Evolutionary conservation across 2,888 invertebrate genomes (phyloP), one percentile per base, ranked within the genome.

Genomic region (Gnatocerus cornutus): DNA sequence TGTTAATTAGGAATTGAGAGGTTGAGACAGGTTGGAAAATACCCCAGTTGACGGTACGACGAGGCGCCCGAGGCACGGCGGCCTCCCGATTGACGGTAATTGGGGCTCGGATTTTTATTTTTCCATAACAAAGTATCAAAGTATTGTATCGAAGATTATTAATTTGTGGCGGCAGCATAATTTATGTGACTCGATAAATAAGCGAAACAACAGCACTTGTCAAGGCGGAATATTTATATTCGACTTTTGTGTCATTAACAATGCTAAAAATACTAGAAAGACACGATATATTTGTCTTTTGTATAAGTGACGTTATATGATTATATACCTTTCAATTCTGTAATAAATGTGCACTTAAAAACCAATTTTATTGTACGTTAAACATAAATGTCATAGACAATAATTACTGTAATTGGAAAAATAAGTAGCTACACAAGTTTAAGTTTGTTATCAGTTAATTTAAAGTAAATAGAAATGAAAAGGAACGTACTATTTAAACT

Each of bases 401-500:
- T 56, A 56, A 43, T 56, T 41, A 41, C 43, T 12, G 39, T 56
- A 56, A 56, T 56, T 56, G n/a, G 13, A 56, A 43, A 55, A 56
- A 43, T 43, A 56, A 39, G 33, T 37, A 55, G 33, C 21, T 14
- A 13, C 21, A 9, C 29, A 39, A 13, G 37, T 14, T 55, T 16
- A 2, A 43, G 43, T 43, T 46, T 16, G 16, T 55, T 55, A 33
- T n/a, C 37, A n/a, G 39, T 55, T 12, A 14, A 16, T 33, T 55
- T 55, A 37, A 21, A 39, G 12, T 55, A 33, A 33, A 33, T n/a
- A 33, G 7, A 33, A 33, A 33, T 6, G 6, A 6, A 2, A 33
- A 33, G 7, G n/a, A 33, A 9, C n/a, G 2, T 33, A 33, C 33
- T 33, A 33, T n/a, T n/a, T 4, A 4, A 7, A 33, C 6, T 33